Percentiles rank a stretch among this genome's conserved stretches.
Evolutionary conservation across 2,113 vertebrate species (phyloP).

Genomic region (Himantopus leucocephalus): DNA sequence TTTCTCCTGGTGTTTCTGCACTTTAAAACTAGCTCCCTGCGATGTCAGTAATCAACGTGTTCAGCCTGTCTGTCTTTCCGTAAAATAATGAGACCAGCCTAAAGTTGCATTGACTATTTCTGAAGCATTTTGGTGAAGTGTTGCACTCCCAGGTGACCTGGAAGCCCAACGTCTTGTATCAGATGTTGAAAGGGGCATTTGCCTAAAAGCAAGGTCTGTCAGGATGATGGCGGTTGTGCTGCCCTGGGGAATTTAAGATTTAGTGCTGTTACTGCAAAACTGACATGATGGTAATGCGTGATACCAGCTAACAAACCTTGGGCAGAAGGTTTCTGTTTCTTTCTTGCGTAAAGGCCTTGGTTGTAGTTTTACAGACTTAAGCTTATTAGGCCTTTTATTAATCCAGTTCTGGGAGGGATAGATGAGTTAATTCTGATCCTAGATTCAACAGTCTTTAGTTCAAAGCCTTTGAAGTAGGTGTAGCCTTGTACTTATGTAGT

Average conservation of each 20-base stretch:
- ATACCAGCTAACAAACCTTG: slow-evolving; percentile 13
- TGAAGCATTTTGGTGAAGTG: not conserved
- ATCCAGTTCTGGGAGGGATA: not conserved
- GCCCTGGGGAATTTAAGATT: not conserved
- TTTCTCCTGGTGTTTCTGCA: not conserved
- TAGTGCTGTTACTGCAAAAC: not conserved
- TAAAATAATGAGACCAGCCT: not conserved
- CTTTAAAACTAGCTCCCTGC: not conserved
- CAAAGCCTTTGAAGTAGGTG: not conserved
- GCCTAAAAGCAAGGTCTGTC: not conserved
- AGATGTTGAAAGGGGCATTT: not conserved
- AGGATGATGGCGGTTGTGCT: not conserved
- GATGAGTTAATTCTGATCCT: not conserved
- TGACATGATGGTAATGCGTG: not conserved
- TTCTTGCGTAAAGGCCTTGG: not conserved
- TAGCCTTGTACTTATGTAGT: not conserved
- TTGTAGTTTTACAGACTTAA: not conserved
- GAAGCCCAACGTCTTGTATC: not conserved
- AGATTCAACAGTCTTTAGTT: not conserved
- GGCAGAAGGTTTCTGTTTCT: not conserved
- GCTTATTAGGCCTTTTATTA: not conserved
- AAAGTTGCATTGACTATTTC: not conserved
- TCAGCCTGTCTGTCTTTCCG: no score
- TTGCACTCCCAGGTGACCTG: not conserved
- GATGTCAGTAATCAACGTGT: not conserved